Base-by-base conservation (phyloP, 2,797 vertebrate genomes). In the Avahi laniger region DNA sequence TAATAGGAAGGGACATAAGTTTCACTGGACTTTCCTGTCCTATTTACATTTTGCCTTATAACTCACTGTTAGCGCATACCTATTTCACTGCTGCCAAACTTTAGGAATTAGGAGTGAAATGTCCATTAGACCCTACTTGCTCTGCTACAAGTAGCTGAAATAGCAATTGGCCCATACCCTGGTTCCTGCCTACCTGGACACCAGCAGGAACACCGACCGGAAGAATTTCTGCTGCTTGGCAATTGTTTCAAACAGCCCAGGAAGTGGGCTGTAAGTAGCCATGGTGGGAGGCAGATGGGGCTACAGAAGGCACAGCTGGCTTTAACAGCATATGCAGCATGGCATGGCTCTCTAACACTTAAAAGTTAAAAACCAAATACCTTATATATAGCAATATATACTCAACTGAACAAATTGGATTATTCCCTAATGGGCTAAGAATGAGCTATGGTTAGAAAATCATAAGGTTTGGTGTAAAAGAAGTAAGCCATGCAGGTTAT, bases 241-340 rank as follows among this genome's bases (percentile, higher is more conserved):
- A 38, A 46, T 2, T 52, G 17, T 82, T 78, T 81, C 38, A 46
- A 30, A 46, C 7, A 67, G 43, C 41, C 59, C 46, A 9, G 69
- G 0, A 20, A 38, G 65, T n/a, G 7, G 33, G 75, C 35, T 52
- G 26, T 35, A 15, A 50, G 63, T 33, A 24, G 33, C 57, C 24
- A 5, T 0, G 0, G 70, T 28, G 76, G 88, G 61, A 63, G 63
- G 83, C 20, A 15, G 72, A 38, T 4, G 38, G 73, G 79, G 69
- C 14, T 6, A 46, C 7, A 35, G 73, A 38, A 35, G 11, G 33
- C 28, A 12, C 22, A 22, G 35, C 2, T 43, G 59, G 33, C 33
- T 38, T 0, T 33, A 24, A 50, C 1, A 73, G 70, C 24, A 50
- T 5, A 13, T 0, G n/a, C 9, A 3, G 33, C 3, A 14, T 0